phyloP scores from a whole-genome alignment of 2,797 vertebrate genomes.

The Eospalax fontanierii region DNA sequence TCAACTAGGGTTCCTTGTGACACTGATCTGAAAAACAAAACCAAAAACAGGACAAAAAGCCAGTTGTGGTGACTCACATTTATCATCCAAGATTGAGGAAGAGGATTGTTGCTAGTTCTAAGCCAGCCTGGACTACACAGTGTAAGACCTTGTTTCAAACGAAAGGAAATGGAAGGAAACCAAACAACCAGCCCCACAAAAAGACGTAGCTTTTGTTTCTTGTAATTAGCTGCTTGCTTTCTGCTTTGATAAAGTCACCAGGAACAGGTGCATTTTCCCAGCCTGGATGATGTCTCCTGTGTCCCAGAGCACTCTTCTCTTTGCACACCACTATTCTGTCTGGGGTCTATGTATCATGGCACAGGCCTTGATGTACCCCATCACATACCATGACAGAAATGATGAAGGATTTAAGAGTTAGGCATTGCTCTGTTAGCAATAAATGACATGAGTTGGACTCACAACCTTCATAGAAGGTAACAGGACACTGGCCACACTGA shows the following conservation, averaged over 20 bases:
- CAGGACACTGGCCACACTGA: neutral
- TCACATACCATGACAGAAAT: rapidly evolving
- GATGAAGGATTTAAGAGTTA: neutral
- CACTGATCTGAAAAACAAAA: neutral
- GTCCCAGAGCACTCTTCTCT: neutral
- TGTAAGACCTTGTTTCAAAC: neutral
- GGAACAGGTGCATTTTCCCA: neutral
- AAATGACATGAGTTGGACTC: neutral
- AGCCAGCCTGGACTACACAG: neutral
- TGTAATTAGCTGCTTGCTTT: neutral
- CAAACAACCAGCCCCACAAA: neutral
- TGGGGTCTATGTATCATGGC: neutral
- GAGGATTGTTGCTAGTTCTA: neutral
- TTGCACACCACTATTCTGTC: neutral
- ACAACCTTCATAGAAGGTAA: rapidly evolving
- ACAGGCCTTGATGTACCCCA: too few species aligned
- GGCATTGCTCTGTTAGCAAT: neutral
- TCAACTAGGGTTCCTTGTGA: neutral
- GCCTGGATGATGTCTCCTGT: neutral
- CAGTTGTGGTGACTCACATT: neutral
- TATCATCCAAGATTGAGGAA: neutral
- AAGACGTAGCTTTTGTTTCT: neutral
- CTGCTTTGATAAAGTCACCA: neutral
- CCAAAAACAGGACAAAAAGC: neutral
- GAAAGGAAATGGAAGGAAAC: neutral